phyloP scores from a whole-genome alignment of 2,113 vertebrate species.

The Corythaeola cristata region DNA sequence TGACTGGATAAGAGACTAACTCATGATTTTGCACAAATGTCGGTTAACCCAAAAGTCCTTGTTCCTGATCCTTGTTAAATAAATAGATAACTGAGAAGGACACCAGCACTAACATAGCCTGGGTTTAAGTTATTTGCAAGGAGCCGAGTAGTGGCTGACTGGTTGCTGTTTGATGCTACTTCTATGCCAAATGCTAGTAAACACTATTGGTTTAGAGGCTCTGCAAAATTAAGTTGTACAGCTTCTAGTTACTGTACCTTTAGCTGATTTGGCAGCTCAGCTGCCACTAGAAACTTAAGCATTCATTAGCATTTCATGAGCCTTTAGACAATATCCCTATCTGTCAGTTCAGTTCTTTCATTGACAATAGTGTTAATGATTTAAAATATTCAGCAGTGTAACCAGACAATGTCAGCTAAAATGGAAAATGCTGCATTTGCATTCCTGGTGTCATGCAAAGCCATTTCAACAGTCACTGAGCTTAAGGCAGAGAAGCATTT shows the following conservation, averaged over 20 bases:
- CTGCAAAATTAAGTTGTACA: conserved; percentile 1
- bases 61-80: background rate
- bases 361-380: conserved; percentile 60
- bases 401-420: conserved; percentile 56
- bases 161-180: background rate
- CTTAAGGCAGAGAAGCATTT: conserved; percentile 35
- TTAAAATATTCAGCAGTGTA: conserved; percentile 66
- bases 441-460: conserved; percentile 22
- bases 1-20: background rate
- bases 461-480: conserved; percentile 47
- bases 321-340: conserved; percentile 61
- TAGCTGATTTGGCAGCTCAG: conserved; percentile 25
- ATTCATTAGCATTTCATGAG: conserved; percentile 63
- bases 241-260: background rate
- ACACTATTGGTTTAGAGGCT: background rate
- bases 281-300: conserved; percentile 32
- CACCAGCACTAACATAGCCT: background rate
- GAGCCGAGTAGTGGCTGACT: background rate
- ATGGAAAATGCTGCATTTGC: conserved; percentile 32
- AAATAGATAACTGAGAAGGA: background rate
- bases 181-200: background rate
- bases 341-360: conserved; percentile 49
- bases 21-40: background rate
- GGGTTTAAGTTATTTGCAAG: background rate
- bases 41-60: background rate